A percentile compares a stretch with the other conserved stretches of the same genome.
These are phyloP conservation scores for Lasioglossum morio DNA, from an alignment of 2,888 invertebrate genomes.

Conservation along the genomic window DNA sequence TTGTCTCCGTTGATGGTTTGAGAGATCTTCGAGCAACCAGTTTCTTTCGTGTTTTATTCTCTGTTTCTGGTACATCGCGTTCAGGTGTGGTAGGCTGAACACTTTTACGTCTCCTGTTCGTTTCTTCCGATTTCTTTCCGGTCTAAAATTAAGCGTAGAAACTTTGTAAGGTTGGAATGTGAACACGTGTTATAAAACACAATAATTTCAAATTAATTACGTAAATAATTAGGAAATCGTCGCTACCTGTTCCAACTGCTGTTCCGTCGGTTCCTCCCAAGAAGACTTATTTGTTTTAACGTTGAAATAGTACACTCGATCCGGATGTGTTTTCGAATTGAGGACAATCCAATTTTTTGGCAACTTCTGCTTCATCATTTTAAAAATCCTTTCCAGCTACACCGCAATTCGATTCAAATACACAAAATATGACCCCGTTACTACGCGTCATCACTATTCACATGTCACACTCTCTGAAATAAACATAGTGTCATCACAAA, in stretches of 20 bases:
- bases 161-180: background rate
- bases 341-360: constrained; percentile 76
- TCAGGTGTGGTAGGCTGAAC: constrained; percentile 56
- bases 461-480: background rate
- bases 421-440: background rate
- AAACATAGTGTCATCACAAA: constrained; percentile 21
- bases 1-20: background rate
- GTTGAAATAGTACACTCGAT: constrained; percentile 80
- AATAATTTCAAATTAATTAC: background rate
- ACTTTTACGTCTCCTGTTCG: constrained; percentile 19
- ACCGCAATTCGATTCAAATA: background rate
- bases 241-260: constrained; percentile 43
- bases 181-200: background rate
- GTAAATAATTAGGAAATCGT: constrained; percentile 3
- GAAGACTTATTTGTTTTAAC: constrained; percentile 73
- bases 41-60: constrained; percentile 41
- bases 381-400: background rate
- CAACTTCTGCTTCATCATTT: constrained; percentile 68
- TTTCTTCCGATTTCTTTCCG: background rate
- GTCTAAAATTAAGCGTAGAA: background rate
- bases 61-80: background rate
- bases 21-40: constrained; percentile 61
- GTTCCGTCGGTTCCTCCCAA: constrained; percentile 72
- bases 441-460: constrained; percentile 31
- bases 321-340: constrained; percentile 75